phyloP scores from a whole-genome alignment of 2,797 vertebrate species.

The Hipposideros larvatus region DNA sequence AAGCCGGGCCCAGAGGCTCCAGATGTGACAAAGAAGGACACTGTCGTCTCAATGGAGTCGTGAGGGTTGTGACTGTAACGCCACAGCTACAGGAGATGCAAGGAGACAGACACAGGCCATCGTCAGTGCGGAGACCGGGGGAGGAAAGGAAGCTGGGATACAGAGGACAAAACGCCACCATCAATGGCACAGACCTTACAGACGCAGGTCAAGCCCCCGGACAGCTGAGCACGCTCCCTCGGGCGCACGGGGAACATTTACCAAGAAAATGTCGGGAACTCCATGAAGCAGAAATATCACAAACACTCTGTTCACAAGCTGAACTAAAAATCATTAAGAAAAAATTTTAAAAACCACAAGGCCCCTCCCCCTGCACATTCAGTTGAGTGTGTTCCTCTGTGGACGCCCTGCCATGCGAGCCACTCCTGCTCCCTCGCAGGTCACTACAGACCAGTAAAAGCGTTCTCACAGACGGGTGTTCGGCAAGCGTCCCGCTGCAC shows the following conservation, averaged over 20 bases:
- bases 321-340: not conserved
- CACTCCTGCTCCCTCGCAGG: not conserved
- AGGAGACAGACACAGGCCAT: not conserved
- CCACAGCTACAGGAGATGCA: not conserved
- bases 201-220: accelerated
- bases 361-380: not conserved
- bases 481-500: not conserved
- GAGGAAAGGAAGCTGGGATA: not conserved
- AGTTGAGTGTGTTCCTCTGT: accelerated
- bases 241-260: not conserved
- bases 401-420: no score
- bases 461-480: accelerated
- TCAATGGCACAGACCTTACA: not conserved
- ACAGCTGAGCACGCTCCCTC: not conserved
- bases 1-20: no score
- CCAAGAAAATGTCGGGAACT: no score
- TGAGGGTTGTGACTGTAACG: accelerated
- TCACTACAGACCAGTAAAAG: not conserved
- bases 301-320: not conserved
- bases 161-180: no score
- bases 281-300: not conserved
- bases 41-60: not conserved
- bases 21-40: not conserved
- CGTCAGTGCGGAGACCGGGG: not conserved
- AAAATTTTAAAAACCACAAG: not conserved